Percentiles rank a stretch among this genome's conserved stretches.
Evolutionary conservation across 1,140 invertebrate species (phyloP).

Genomic region (Lineus longissimus): DNA sequence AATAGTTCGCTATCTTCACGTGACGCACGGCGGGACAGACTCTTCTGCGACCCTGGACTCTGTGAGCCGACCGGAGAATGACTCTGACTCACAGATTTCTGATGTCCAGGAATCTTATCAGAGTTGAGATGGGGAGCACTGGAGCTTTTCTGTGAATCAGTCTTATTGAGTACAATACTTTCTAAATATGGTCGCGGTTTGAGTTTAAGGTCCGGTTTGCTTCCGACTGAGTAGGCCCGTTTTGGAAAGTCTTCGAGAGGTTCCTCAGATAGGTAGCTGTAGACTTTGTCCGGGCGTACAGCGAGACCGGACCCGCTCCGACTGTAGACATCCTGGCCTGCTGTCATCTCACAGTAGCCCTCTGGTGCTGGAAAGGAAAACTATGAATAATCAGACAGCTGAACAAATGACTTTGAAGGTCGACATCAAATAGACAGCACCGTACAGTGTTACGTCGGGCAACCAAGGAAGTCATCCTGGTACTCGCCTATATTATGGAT

Average conservation of each 20-base stretch:
- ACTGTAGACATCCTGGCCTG: neutral
- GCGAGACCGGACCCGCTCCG: constrained; percentile 2
- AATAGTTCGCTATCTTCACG: constrained; percentile 43
- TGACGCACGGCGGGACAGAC: constrained; percentile 24
- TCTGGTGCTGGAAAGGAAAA: neutral
- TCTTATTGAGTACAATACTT: constrained; percentile 24
- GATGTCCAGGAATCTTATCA: constrained; percentile 18
- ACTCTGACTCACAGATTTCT: neutral
- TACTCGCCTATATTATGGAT: too few species aligned
- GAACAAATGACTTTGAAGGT: too few species aligned
- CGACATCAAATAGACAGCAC: too few species aligned
- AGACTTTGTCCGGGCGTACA: constrained; percentile 35
- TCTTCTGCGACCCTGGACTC: neutral
- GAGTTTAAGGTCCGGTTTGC: constrained; percentile 60
- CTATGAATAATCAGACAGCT: too few species aligned
- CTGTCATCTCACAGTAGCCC: neutral
- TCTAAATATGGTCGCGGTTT: constrained; percentile 23
- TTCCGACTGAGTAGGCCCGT: constrained; percentile 83
- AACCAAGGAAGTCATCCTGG: too few species aligned
- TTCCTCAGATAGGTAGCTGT: constrained; percentile 43
- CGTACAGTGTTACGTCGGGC: too few species aligned
- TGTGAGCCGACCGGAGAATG: neutral
- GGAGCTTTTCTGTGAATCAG: constrained; percentile 26
- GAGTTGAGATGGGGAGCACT: constrained; percentile 44
- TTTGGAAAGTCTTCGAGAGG: constrained; percentile 36